Evolutionary conservation across 2,888 invertebrate genomes (phyloP), one percentile per base, ranked within the genome.

Genomic region (Tanaodytes sp.): DNA sequence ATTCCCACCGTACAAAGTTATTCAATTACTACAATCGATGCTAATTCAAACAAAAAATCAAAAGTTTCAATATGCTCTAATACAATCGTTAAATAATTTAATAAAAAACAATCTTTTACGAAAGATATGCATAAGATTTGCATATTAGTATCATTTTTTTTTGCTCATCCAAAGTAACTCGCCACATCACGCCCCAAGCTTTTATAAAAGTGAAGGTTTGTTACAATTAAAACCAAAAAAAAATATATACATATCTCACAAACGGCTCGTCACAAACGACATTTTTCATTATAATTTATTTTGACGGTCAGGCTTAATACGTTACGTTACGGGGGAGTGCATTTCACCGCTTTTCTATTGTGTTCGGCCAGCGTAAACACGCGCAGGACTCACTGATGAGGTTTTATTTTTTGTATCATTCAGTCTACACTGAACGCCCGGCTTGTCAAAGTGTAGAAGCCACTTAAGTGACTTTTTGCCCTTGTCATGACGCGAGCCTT

Each of bases 391-490:
- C 23, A 23, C 8, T 43, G 20, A 4, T 14, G 16, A n/a, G n/a
- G n/a, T n/a, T n/a, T n/a, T n/a, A n/a, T n/a, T 11, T 20, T 39
- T 39, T 30, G n/a, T 18, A n/a, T 39, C 23, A 16, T 36, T 57
- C 20, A 16, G 45, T 16, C 27, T 16, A 11, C 4, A 5, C 51
- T 12, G 42, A 15, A 33, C 14, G 40, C 27, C 18, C n/a, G 43
- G 11, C 51, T 58, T 59, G 45, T 55, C 46, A 43, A 62, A 62
- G 52, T 43, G 43, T 37, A 11, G 45, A 33, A 31, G 45, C 30
- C 57, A 45, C 49, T 61, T 61, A 67, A 67, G 45, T 67, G 67
- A 46, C 57, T 19, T 57, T 67, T 67, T 51, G 63, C 68, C 63
- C 62, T 63, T 62, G 68, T 62, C 67, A 62, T 33, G 12, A 43